Evolutionary conservation across 2,797 vertebrate species (phyloP), one percentile per base, ranked within the genome.

Genomic region (Sebastes variabilis): DNA sequence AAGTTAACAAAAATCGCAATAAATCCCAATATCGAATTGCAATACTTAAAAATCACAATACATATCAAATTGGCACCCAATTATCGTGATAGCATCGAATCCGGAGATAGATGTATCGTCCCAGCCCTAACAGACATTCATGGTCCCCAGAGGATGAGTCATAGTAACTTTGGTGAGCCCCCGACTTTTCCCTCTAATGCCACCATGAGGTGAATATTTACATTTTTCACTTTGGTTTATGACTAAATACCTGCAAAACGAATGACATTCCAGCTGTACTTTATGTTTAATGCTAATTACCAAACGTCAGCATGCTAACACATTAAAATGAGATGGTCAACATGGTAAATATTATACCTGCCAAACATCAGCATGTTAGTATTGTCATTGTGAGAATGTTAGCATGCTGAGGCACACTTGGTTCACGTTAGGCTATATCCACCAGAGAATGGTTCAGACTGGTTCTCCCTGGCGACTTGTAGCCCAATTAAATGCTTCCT

Each of bases 401-500:
- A 55, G 10, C 18, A 55, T 46, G 36, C 36, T 38, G 13, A 71
- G 56, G 12, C 18, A 16, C 29, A 46, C 18, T 64, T 22, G 42
- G 42, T 77, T 76, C 13, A 56, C 34, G 9, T 55, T 49, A 5
- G 2, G 22, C 58, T 30, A 25, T 24, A 69, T 70, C 56, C 58
- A 67, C 52, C 14, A 61, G 29, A 84, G 55, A 56, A 61, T 18
- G 42, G 16, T 18, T 46, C 42, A 1, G 42, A 46, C 7, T 59
- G 62, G 54, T 72, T 79, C 49, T 82, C 77, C 58, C 52, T 14
- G 25, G 36, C 1, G 54, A 90, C 82, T 86, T 81, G 49, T 72
- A 54, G 68, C 71, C 83, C 77, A 81, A 79, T 92, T 92, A 86
- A 91, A 88, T 11, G 54, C 77, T 93, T 94, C 93, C 92, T 89